Conservation (phyloP, 1,140 invertebrate species). For the Physella acuta region DNA sequence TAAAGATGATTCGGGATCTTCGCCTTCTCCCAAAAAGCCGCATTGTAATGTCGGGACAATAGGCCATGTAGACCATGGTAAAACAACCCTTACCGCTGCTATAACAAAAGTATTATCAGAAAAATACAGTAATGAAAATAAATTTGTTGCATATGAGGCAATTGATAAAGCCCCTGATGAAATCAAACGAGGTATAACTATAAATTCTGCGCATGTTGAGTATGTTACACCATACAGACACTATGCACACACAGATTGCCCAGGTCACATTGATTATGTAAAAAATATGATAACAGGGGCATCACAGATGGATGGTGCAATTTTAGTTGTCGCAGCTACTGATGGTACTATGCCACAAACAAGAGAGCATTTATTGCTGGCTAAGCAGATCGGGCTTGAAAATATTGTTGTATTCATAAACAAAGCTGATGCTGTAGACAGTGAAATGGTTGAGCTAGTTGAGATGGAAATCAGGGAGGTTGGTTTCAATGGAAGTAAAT, state of each 20-base stretch:
- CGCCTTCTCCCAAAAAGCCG: no score
- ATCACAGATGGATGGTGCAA: constrained; percentile 98
- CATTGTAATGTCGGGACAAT: constrained; percentile 98
- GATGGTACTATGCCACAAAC: constrained; percentile 99
- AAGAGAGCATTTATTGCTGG: constrained; percentile 91
- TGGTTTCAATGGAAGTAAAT: constrained; percentile 78
- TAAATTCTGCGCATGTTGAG: constrained; percentile 91
- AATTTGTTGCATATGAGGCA: constrained; percentile 82
- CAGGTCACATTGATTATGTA: constrained; percentile 94
- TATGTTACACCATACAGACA: constrained; percentile 83
- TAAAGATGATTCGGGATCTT: not conserved
- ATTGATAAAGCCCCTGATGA: constrained; percentile 96
- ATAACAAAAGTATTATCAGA: constrained; percentile 70
- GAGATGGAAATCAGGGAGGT: constrained; percentile 92
- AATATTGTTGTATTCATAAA: constrained; percentile 94
- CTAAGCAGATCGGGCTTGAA: constrained; percentile 92
- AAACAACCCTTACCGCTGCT: constrained; percentile 94
- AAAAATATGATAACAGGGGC: constrained; percentile 99
- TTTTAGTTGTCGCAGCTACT: constrained; percentile 96
- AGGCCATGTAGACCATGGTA: constrained; percentile 98
- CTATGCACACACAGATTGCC: constrained; percentile 96
- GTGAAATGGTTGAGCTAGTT: constrained; percentile 92
- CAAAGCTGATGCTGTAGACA: constrained; percentile 88
- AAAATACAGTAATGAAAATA: constrained; percentile 60
- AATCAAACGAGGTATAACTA: constrained; percentile 92